Conservation (phyloP, 2,113 vertebrate genomes). For the Galbula dea region DNA sequence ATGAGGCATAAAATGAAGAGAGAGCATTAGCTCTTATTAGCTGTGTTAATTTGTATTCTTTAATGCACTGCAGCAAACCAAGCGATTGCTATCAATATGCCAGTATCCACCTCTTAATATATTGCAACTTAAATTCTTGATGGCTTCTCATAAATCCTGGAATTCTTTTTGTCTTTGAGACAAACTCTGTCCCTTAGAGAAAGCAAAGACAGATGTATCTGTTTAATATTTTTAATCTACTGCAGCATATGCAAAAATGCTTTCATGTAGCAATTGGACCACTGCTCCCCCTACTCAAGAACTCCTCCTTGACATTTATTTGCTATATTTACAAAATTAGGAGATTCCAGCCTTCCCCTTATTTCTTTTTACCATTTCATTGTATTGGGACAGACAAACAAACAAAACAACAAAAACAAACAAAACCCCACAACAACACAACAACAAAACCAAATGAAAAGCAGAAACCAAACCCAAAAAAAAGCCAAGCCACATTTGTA, state of each 20-base stretch:
- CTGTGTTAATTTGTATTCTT: background rate
- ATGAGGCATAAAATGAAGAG: background rate
- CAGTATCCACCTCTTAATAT: background rate
- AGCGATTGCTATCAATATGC: rapidly evolving
- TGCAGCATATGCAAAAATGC: background rate
- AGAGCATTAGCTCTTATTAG: background rate
- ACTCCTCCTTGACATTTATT: background rate
- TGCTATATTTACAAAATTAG: background rate
- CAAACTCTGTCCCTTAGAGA: background rate
- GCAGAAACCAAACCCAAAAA: background rate
- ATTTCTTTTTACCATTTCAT: background rate
- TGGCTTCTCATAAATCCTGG: background rate
- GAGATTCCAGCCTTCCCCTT: background rate
- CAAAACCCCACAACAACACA: background rate
- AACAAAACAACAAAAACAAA: background rate
- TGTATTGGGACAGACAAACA: background rate
- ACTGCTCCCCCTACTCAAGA: background rate
- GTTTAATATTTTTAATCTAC: background rate
- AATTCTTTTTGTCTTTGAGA: background rate
- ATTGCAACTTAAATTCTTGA: background rate
- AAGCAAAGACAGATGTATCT: background rate
- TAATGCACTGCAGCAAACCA: background rate
- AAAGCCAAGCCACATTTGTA: too few species aligned
- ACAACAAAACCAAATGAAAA: background rate
- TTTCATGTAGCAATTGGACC: background rate